Evolutionary conservation across 2,113 vertebrate genomes (phyloP), one percentile per base, ranked within the genome.

Genomic region (Echinops telfairi): DNA sequence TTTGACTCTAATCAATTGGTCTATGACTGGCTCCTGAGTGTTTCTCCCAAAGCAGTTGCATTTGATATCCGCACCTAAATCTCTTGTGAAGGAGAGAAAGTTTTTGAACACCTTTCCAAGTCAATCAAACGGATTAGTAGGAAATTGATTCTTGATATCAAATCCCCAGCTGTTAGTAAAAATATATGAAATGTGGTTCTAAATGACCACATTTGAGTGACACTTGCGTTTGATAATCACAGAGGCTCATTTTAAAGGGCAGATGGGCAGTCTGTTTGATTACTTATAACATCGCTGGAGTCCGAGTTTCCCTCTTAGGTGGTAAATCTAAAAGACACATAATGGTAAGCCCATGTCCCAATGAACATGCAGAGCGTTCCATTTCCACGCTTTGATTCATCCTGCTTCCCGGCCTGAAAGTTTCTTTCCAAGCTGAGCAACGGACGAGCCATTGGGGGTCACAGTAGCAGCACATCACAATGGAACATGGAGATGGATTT

Each of bases 141-240:
- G 70, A 17, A 86, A 90, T 76, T 95, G 80, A 93, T 68, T 36
- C 76, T 29, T 73, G 90, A 89, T 79, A 88, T 58, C 80, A 94
- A 92, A 88, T 92, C 76, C 76, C 53, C 88, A 96, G 92, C 92
- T 96, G 92, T 96, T 93, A 80, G 85, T 76, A 94, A 88, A 76
- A 93, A n/a, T 43, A n/a, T 75, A 36, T 78, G 80, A 60, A 23
- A 43, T 83, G 4, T 73, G 85, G 68, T 73, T 95, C 66, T 90
- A 43, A 84, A 80, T 91, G 83, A 68, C 58, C 43, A 60, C 43
- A 88, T 66, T 53, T 68, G 80, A 93, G 58, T 57, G 53, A 88
- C 88, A 78, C 75, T 94, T 85, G 79, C 82, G 73, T 90, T 76
- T 91, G 89, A 90, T 71, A 83, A 81, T 86, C 77, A 88, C 20